phyloP scores from a whole-genome alignment of 2,888 invertebrate genomes.

The Drosophila borborema region DNA sequence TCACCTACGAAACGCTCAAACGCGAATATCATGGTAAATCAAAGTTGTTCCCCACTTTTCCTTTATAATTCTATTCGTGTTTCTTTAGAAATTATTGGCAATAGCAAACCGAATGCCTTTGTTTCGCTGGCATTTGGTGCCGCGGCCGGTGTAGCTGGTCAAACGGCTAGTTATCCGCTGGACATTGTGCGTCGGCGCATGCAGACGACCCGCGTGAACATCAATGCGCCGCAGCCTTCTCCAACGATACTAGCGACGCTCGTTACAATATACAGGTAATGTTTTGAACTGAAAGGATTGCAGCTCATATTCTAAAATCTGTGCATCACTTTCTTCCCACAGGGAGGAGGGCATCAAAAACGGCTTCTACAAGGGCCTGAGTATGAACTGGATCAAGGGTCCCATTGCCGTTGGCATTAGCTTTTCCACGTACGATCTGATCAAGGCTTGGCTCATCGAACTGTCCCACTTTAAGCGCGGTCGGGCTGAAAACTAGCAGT shows the following conservation, averaged over 20 bases:
- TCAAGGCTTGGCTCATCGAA: conserved; percentile 88
- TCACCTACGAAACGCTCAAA: conserved; percentile 98
- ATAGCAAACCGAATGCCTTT: conserved; percentile 86
- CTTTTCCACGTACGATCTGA: conserved; percentile 96
- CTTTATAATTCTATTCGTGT: neutral
- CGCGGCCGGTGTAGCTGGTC: conserved; percentile 95
- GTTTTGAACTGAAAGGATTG: conserved; percentile 58
- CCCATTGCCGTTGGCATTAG: conserved; percentile 97
- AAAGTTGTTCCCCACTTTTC: conserved; percentile 51
- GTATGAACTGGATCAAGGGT: conserved; percentile 99
- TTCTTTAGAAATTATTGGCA: conserved; percentile 84
- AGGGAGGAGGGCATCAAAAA: conserved; percentile 94
- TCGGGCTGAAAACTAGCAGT: conserved; percentile 58
- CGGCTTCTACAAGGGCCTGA: conserved; percentile 99
- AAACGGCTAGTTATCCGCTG: conserved; percentile 98
- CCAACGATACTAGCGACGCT: conserved; percentile 89
- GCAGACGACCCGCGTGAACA: conserved; percentile 87
- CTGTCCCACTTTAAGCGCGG: conserved; percentile 83
- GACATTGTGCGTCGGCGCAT: conserved; percentile 92
- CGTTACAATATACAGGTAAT: conserved; percentile 89
- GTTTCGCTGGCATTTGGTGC: conserved; percentile 94
- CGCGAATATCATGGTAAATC: conserved; percentile 89
- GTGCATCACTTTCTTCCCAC: conserved; percentile 68
- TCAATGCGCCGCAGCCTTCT: conserved; percentile 86
- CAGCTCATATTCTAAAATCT: neutral